A percentile compares a stretch with the other conserved stretches of the same genome.
Conservation (phyloP, 2,113 vertebrate species). For the Dicaeum eximium region DNA sequence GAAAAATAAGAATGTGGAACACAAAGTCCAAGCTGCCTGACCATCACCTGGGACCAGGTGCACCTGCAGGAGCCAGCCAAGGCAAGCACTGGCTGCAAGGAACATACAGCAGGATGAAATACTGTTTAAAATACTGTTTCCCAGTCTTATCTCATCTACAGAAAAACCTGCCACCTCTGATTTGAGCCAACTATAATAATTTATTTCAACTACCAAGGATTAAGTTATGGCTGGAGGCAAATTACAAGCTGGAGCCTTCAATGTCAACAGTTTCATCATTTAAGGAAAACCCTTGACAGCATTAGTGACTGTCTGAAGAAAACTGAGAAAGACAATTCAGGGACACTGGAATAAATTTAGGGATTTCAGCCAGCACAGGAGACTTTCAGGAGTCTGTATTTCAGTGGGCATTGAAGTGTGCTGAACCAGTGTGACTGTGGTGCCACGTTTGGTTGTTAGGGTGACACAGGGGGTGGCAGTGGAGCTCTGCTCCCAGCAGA, state of each 20-base stretch:
- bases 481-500: background rate
- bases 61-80: background rate
- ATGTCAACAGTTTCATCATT: background rate
- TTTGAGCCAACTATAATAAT: background rate
- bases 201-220: background rate
- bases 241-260: conserved; percentile 14
- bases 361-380: background rate
- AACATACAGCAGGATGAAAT: background rate
- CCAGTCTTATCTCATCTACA: background rate
- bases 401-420: background rate
- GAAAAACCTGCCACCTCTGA: background rate
- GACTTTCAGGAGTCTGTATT: background rate
- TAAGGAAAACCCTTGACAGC: background rate
- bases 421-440: background rate
- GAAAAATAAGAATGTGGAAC: background rate
- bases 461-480: background rate
- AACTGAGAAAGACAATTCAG: background rate
- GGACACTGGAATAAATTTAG: background rate
- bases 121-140: background rate
- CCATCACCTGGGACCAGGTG: background rate
- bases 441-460: background rate
- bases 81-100: background rate
- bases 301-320: background rate
- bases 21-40: background rate
- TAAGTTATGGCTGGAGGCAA: conserved; percentile 15